Evolutionary conservation across 2,888 invertebrate genomes (phyloP).

Genomic region (Glyphotaelius pellucidus): DNA sequence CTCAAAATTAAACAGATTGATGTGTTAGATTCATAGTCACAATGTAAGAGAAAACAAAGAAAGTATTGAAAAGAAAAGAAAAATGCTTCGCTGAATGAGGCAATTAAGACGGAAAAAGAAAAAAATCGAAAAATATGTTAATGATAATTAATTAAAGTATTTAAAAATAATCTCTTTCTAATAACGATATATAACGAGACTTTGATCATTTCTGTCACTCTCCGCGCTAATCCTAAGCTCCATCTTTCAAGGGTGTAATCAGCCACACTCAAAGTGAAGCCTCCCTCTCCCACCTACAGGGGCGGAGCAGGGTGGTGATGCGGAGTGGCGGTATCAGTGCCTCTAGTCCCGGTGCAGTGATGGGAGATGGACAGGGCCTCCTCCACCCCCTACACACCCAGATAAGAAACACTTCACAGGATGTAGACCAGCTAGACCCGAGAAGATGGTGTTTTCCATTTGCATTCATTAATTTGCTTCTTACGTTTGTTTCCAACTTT

Average conservation of each 20-base stretch:
- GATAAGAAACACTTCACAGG: conserved; percentile 35
- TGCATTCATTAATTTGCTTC: conserved; percentile 10
- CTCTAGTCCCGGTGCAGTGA: neutral
- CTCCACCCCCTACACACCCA: neutral
- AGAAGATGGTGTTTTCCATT: conserved; percentile 3
- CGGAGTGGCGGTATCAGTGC: neutral
- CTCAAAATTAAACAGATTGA: too few species aligned
- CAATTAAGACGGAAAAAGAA: too few species aligned
- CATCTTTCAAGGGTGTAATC: neutral
- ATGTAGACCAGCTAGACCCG: neutral
- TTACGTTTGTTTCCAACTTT: neutral
- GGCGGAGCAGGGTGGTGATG: neutral
- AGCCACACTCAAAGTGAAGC: neutral
- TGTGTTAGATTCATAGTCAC: too few species aligned
- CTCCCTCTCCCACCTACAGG: neutral
- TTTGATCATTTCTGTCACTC: neutral
- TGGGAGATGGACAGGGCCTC: neutral
- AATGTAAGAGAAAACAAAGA: too few species aligned
- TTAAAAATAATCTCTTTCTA: too few species aligned
- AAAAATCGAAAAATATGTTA: too few species aligned
- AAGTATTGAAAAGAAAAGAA: too few species aligned
- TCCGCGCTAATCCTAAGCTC: neutral
- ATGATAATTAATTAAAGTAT: too few species aligned
- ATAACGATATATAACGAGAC: neutral
- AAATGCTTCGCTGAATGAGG: too few species aligned